These are phyloP conservation scores for Chaetura pelagica DNA, from an alignment of 2,113 vertebrate species.

Conservation along the genomic window DNA sequence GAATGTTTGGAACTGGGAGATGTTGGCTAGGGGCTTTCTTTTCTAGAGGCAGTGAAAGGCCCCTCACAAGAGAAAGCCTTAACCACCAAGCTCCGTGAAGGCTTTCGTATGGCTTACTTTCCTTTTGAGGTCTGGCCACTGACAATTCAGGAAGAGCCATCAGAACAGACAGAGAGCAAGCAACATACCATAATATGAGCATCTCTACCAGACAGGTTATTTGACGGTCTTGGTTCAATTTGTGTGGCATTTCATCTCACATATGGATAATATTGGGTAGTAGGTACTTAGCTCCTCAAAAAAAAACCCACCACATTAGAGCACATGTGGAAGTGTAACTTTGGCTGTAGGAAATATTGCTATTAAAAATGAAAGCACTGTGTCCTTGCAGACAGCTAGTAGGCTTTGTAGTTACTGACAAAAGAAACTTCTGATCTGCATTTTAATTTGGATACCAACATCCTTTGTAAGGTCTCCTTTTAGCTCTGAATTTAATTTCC, in stretches of 20 bases:
- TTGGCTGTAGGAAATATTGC: background rate
- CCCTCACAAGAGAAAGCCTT: background rate
- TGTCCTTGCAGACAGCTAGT: background rate
- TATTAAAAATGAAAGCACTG: background rate
- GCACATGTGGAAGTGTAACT: background rate
- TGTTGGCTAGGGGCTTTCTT: accelerated
- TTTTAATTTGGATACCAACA: background rate
- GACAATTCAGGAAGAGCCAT: background rate
- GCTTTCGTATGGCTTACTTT: background rate
- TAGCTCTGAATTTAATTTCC: background rate
- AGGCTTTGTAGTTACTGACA: background rate
- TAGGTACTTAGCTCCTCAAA: background rate
- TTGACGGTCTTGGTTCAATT: background rate
- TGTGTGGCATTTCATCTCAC: background rate
- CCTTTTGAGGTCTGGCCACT: background rate
- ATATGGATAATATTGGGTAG: background rate
- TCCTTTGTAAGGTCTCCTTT: background rate
- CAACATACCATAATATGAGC: background rate
- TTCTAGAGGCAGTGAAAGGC: background rate
- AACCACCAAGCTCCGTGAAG: background rate
- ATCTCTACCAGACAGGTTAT: background rate
- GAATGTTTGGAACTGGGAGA: background rate
- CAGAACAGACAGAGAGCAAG: background rate
- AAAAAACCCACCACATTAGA: background rate
- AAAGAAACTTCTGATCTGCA: background rate